A percentile compares a stretch with the other conserved stretches of the same genome.
These are phyloP conservation scores for Anoplophora glabripennis DNA, from an alignment of 1,140 invertebrate genomes.

Conservation along the genomic window DNA sequence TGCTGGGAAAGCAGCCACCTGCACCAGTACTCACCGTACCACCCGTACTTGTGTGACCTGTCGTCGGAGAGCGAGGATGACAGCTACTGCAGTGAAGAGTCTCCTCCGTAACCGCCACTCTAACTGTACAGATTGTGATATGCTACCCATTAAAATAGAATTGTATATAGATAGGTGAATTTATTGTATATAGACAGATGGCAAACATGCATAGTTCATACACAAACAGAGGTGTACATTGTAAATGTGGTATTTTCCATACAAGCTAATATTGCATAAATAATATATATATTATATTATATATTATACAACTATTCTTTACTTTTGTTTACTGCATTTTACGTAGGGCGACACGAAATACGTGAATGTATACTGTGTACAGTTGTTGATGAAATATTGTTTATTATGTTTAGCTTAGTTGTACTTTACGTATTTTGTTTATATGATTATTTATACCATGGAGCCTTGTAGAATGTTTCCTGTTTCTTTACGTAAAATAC, in stretches of 20 bases:
- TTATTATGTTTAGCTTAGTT: conserved; percentile 46
- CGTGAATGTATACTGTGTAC: conserved; percentile 36
- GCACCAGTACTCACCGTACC: conserved; percentile 23
- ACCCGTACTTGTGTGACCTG: conserved; percentile 22
- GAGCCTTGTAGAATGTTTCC: conserved; percentile 43
- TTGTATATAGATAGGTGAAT: conserved; percentile 43
- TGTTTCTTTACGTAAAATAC: conserved; percentile 47
- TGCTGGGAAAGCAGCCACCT: conserved; percentile 33
- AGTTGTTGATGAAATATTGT: conserved; percentile 47
- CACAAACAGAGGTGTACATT: conserved; percentile 34
- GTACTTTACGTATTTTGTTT: conserved; percentile 40
- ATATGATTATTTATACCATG: conserved; percentile 38
- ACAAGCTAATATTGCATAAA: conserved; percentile 39
- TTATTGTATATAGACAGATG: conserved; percentile 37
- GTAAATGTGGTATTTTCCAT: conserved; percentile 44
- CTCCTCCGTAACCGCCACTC: conserved; percentile 21
- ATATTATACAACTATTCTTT: conserved; percentile 38
- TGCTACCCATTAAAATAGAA: conserved; percentile 14
- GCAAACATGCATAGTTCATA: conserved; percentile 26
- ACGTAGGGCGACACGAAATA: conserved; percentile 42
- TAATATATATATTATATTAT: conserved; percentile 34
- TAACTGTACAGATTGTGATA: conserved; percentile 47
- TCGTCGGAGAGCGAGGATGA: conserved; percentile 18
- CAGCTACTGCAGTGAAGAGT: conserved; percentile 23
- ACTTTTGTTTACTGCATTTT: conserved; percentile 43